Evolutionary conservation across 2,113 vertebrate genomes (phyloP), one percentile per base, ranked within the genome.

Genomic region (Coracopsis vasa): DNA sequence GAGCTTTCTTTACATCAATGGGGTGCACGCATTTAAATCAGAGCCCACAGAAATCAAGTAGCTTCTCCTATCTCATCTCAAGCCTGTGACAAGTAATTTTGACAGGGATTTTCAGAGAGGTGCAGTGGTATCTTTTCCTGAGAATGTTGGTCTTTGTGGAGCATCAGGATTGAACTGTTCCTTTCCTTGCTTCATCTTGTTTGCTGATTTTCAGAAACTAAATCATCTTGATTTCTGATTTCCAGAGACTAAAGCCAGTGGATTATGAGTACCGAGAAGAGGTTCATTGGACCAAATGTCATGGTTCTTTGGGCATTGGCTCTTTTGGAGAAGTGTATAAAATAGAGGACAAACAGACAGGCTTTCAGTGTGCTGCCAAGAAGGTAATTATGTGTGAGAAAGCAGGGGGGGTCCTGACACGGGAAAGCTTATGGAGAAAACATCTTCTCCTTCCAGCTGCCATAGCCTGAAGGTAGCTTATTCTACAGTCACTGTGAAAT

Each of bases 231-330:
- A 58, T 58, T 58, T 58, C 56, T 58, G 56, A 35, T 58, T 58
- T 35, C 42, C 96, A 99, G 99, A 98, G 99, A 85, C 98, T 99
- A 54, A 98, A 98, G 86, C 98, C 98, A 0, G 98, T 99, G 88
- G 99, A 99, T 96, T 99, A 98, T 3, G 99, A 99, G 84, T 99
- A 99, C 97, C 98, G 98, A 91, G 99, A 99, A 88, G 98, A 98
- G 60, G 97, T 98, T 66, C 99, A 99, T 61, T 99, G 99, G 97
- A 97, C 98, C 72, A 96, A 98, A 15, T 95, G 96, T 31, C 81
- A 97, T 5, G 98, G 98, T 24, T 96, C 97, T 41, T 92, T 99
- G 86, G 99, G 99, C 90, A 97, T 98, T 86, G 99, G 99, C 66
- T 98, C 99, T 37, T 99, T 99, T 19, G 99, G 99, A 28, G 99